Evolutionary conservation across 1,140 invertebrate species (phyloP), one percentile per base, ranked within the genome.

Genomic region (Drosophila tropicalis): DNA sequence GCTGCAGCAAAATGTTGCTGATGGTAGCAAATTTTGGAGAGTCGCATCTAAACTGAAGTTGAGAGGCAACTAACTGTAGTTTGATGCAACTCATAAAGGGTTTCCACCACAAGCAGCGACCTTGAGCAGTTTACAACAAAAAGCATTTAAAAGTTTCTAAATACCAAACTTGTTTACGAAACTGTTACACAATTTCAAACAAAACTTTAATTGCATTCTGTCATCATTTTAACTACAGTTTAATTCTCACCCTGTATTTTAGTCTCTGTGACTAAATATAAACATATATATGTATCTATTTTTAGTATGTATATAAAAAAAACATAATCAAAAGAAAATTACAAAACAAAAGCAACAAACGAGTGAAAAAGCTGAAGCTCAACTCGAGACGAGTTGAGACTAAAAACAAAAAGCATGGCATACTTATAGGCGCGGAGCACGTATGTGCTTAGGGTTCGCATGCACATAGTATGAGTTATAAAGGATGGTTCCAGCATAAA

Each of bases 251-350:
- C 44, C 44, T 51, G 44, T 17, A 17, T 19, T 1, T 1, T 5
- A 70, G 39, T 32, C 47, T 29, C 5, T 29, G 29, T 29, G 29
- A 29, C 29, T 29, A 29, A 29, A 29, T 29, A 29, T 29, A 29
- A 29, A 29, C 34, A 67, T 74, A 72, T 71, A 29, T 54, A 60
- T 54, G 13, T 41, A 44, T 12, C 29, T 55, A 41, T 7, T 6
- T 32, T 32, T 41, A 25, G 13, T 17, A 15, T 29, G 7, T n/a
- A 19, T 13, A 40, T 19, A 58, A 3, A 39, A 69, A 82, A 65
- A 76, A 72, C n/a, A n/a, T 79, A 83, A 86, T 86, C 79, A 86
- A 87, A 87, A 70, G 72, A 64, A 87, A 80, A 83, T 87, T 67
- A 83, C 41, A 74, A 76, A 80, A 80, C 73, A 87, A 86, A 69